phyloP scores from a whole-genome alignment of 2,113 vertebrate species.

The Merops nubicus region DNA sequence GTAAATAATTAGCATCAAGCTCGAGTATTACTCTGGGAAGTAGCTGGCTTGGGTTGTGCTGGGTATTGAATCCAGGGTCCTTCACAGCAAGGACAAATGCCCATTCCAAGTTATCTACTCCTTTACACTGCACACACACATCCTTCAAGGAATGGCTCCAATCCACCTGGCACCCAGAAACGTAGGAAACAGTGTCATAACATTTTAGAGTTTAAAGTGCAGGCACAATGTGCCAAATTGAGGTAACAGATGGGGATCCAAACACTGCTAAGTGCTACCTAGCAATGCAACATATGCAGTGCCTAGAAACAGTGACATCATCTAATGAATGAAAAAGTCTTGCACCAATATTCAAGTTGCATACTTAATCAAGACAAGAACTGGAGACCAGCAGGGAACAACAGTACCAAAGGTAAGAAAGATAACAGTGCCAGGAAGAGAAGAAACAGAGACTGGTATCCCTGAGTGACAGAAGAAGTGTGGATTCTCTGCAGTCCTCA shows the following conservation, averaged over 20 bases:
- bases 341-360: not conserved
- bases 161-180: slow-evolving; percentile 68
- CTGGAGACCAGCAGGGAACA: not conserved
- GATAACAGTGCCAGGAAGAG: not conserved
- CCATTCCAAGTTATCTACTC: slow-evolving; percentile 41
- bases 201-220: slow-evolving; percentile 68
- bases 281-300: slow-evolving; percentile 69
- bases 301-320: slow-evolving; percentile 49
- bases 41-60: not conserved
- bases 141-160: slow-evolving; percentile 64
- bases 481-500: not conserved
- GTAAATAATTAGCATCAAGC: slow-evolving; percentile 52
- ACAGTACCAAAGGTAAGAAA: not conserved
- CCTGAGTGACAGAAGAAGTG: not conserved
- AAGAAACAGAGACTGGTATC: not conserved
- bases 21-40: slow-evolving; percentile 29
- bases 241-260: slow-evolving; percentile 69
- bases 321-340: slow-evolving; percentile 5
- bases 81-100: slow-evolving; percentile 15
- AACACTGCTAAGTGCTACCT: slow-evolving; percentile 70
- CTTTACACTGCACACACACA: not conserved
- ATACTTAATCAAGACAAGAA: not conserved
- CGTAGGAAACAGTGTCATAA: slow-evolving; percentile 52
- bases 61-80: not conserved
- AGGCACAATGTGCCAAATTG: slow-evolving; percentile 62